Evolutionary conservation across 1,140 invertebrate genomes (phyloP).

Genomic region (Drosophila repletoides): DNA sequence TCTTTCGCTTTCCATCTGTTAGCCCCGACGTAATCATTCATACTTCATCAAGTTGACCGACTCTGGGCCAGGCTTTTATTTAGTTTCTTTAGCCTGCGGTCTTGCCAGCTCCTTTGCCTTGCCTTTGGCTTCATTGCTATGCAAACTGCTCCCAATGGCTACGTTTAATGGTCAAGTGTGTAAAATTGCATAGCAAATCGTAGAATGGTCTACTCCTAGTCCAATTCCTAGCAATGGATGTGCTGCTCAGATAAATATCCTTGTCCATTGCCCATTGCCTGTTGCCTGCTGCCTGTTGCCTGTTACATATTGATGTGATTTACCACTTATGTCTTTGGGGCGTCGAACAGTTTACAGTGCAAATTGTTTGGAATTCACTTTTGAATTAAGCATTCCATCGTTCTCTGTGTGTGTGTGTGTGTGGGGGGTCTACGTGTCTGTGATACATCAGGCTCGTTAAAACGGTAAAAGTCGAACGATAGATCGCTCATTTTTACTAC

Average conservation of each 20-base stretch:
- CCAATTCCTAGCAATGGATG: slow-evolving; percentile 24
- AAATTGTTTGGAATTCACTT: slow-evolving; percentile 78
- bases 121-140: slow-evolving; percentile 70
- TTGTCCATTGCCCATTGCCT: slow-evolving; percentile 36
- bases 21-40: slow-evolving; percentile 72
- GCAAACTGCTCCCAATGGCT: slow-evolving; percentile 80
- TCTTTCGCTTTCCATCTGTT: slow-evolving; percentile 6
- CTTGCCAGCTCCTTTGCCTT: slow-evolving; percentile 20
- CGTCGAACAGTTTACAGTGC: slow-evolving; percentile 61
- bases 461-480: slow-evolving; percentile 30
- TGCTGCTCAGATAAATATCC: slow-evolving; percentile 69
- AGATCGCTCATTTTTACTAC: slow-evolving; percentile 21
- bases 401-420: background rate
- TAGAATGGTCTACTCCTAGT: slow-evolving; percentile 22
- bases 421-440: background rate
- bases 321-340: slow-evolving; percentile 75
- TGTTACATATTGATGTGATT: slow-evolving; percentile 81
- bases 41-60: slow-evolving; percentile 78
- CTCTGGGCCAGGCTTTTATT: slow-evolving; percentile 52
- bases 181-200: slow-evolving; percentile 81
- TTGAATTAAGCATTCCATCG: slow-evolving; percentile 48
- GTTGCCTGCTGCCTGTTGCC: slow-evolving; percentile 40
- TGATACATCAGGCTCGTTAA: slow-evolving; percentile 45
- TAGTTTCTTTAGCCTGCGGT: slow-evolving; percentile 31
- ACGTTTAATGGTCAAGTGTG: slow-evolving; percentile 81